phyloP scores from a whole-genome alignment of 2,888 invertebrate genomes.

The Drosophila seclusa region DNA sequence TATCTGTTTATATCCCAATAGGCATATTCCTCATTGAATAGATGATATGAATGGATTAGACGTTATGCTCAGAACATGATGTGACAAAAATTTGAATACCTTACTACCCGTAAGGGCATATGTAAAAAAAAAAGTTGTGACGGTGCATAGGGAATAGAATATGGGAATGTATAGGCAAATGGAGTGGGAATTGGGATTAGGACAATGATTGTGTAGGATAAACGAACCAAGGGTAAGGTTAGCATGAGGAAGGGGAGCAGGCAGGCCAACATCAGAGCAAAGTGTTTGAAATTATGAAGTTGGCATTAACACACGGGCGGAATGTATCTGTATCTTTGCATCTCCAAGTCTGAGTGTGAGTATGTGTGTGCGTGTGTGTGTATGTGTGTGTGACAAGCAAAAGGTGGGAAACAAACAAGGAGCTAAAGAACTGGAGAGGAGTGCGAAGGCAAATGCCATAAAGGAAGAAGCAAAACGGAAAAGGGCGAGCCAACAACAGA shows the following conservation, averaged over 20 bases:
- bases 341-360: constrained; percentile 30
- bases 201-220: constrained; percentile 48
- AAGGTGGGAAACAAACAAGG: not conserved
- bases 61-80: constrained; percentile 12
- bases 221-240: not conserved
- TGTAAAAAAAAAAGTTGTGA: not conserved
- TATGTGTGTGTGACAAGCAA: constrained; percentile 21
- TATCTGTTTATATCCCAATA: not conserved
- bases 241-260: not conserved
- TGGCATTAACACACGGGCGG: constrained; percentile 26
- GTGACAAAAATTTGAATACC: constrained; percentile 29
- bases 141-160: not conserved
- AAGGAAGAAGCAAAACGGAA: constrained; percentile 52
- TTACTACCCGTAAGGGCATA: not conserved
- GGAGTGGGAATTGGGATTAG: constrained; percentile 58
- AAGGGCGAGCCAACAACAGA: constrained; percentile 43
- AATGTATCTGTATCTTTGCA: constrained; percentile 53
- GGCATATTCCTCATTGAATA: not conserved
- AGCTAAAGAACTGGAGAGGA: constrained; percentile 1
- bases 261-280: constrained; percentile 11
- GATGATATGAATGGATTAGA: not conserved
- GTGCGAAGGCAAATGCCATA: constrained; percentile 38
- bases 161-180: constrained; percentile 20
- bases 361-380: constrained; percentile 16
- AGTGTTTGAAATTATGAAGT: constrained; percentile 69